Evolutionary conservation across 1,140 invertebrate species (phyloP), one percentile per base, ranked within the genome.

Genomic region (Anadara kagoshimensis): DNA sequence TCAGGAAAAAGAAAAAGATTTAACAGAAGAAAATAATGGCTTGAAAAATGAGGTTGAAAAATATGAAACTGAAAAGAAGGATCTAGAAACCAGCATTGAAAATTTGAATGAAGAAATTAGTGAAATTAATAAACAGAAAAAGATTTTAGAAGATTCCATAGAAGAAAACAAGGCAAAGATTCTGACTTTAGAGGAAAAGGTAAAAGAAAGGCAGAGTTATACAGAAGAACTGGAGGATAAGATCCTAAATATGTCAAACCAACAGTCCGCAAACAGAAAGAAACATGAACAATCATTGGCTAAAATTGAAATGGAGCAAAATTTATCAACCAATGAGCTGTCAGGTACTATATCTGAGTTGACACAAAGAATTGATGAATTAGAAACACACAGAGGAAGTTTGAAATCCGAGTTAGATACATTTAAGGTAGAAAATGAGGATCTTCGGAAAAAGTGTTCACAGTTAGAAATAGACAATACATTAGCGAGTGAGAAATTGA

Each of bases 211-310:
- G 61, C 80, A 79, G 24, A 69, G 16, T 36, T 85, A 87, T 43
- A 66, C 73, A 16, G 26, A 79, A 44, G 84, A 85, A 68, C 68
- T 87, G 24, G 85, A 87, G 72, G 70, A 78, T 22, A 79, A 85
- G 70, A 64, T 87, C 14, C 54, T 83, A 1, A 79, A 85, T 20
- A 65, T 87, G 71, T 85, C 85, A n/a, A 82, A 82, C 49, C 65
- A 73, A 51, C 58, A 85, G 41, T 56, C 84, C 7, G 82, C 82
- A 11, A 61, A 76, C 10, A 84, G 80, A 67, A 79, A 64, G 51
- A 79, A 78, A 62, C 80, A 81, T 76, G 83, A 80, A 45, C 53
- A 76, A 41, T 67, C 78, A 8, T 73, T 78, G 59, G 69, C 67
- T n/a, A 76, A 77, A 61, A 49, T 80, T 36, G 78, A 82, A 73